Base-by-base conservation (phyloP, 2,113 vertebrate genomes). In the Indri indri region DNA sequence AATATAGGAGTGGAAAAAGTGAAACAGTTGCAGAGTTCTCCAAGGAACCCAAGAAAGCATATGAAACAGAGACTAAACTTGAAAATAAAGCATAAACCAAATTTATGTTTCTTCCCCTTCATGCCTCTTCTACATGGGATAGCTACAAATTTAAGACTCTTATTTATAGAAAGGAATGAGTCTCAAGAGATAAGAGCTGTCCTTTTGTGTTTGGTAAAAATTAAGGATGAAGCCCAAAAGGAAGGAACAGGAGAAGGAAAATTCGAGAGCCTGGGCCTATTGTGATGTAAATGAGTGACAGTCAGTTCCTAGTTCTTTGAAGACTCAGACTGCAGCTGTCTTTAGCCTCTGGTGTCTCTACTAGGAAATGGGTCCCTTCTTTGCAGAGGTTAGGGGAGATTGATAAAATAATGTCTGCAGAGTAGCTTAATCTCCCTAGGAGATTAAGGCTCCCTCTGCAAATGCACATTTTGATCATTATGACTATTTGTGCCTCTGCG, bases 401-500 rank as follows among this genome's bases (percentile, higher is more conserved):
- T 23, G 54, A 90, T 96, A 94, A 82, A 65, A 9, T 92, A 37
- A 90, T 66, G 52, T 93, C 83, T 97, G 61, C 40, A 52, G 30
- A 76, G 79, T 71, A 90, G 84, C 93, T 93, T 79, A 63, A 27
- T 47, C 45, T 93, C 74, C 18, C 65, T 91, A 4, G 79, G 85
- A 77, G 30, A 77, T 79, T 50, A 68, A 94, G 97, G 88, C 25
- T 40, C 40, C 73, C 77, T 87, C 74, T 92, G 32, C 65, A 88
- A 85, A 77, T 40, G 47, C 34, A 74, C 50, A 88, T 90, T 96
- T 94, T 88, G 76, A 96, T 97, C 93, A 88, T 87, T 96, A 63
- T 92, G 85, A 66, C 88, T 85, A 40, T 82, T 98, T 95, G 95
- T 93, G 92, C 88, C 66, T 98, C 27, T 9, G 20, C 96, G 95